A percentile compares a stretch with the other conserved stretches of the same genome.
Conservation (phyloP, 2,888 invertebrate genomes). For the Coelopa pilipes region DNA sequence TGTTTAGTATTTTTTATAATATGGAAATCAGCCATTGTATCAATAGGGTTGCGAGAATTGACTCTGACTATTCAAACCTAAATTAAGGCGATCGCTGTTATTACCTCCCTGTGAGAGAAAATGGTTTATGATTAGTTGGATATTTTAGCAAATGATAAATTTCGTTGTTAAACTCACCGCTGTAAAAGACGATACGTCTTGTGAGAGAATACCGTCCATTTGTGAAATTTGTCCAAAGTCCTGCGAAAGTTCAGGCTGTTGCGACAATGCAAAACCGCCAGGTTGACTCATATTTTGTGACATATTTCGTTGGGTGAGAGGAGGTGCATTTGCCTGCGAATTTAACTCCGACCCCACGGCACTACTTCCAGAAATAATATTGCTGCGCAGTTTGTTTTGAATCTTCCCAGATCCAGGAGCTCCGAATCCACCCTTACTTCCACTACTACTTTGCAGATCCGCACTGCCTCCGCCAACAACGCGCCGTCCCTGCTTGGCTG, state of each 20-base stretch:
- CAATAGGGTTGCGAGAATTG: conserved; percentile 67
- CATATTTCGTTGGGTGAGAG: conserved; percentile 81
- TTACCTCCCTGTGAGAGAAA: conserved; percentile 39
- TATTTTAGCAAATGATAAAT: neutral
- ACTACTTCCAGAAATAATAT: conserved; percentile 4
- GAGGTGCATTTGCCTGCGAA: conserved; percentile 68
- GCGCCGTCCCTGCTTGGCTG: conserved; percentile 66
- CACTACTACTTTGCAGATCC: neutral
- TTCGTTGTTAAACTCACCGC: conserved; percentile 52
- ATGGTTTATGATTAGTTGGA: neutral
- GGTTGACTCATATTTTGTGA: conserved; percentile 78
- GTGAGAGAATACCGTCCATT: conserved; percentile 93
- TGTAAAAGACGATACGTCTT: conserved; percentile 71
- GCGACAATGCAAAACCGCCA: conserved; percentile 75
- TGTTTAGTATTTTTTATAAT: conserved; percentile 42
- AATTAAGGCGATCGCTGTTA: conserved; percentile 57
- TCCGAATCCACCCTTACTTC: conserved; percentile 22
- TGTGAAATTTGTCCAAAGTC: conserved; percentile 75
- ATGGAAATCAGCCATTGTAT: conserved; percentile 53
- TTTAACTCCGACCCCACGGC: conserved; percentile 3
- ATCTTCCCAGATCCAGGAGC: conserved; percentile 28
- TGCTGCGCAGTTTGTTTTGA: conserved; percentile 12
- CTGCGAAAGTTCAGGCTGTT: conserved; percentile 70
- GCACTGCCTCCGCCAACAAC: conserved; percentile 49
- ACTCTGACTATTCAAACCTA: conserved; percentile 61